Conservation (phyloP, 2,113 vertebrate genomes). For the Coturnix japonica region DNA sequence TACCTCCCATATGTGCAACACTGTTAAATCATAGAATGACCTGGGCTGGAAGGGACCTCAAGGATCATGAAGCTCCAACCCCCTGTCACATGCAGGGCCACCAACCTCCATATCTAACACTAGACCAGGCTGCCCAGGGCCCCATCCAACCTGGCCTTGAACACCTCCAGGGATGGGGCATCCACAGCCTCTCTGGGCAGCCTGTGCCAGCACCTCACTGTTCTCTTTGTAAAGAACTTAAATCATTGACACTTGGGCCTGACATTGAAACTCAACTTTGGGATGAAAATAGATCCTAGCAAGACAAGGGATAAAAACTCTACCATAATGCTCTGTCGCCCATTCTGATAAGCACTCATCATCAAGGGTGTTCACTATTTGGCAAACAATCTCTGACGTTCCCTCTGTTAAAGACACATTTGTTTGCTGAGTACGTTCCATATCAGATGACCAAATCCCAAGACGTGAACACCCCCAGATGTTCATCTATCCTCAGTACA, state of each 20-base stretch:
- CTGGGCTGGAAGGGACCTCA: too few relatives aligned
- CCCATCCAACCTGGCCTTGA: too few relatives aligned
- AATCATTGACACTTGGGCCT: background rate
- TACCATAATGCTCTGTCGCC: background rate
- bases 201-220: too few relatives aligned
- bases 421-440: background rate
- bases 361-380: background rate
- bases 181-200: too few relatives aligned
- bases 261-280: background rate
- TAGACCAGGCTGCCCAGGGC: too few relatives aligned
- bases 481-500: background rate
- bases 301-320: background rate
- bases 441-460: background rate
- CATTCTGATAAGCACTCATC: background rate
- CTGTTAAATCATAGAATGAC: background rate
- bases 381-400: background rate
- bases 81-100: too few relatives aligned
- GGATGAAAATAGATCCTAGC: background rate
- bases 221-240: too few relatives aligned
- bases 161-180: too few relatives aligned
- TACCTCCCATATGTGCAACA: background rate
- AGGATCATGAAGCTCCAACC: too few relatives aligned
- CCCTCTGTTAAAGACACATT: background rate
- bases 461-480: rapidly evolving
- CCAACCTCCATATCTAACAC: too few relatives aligned